Evolutionary conservation across 2,888 invertebrate species (phyloP).

Genomic region (Phalera bucephala): DNA sequence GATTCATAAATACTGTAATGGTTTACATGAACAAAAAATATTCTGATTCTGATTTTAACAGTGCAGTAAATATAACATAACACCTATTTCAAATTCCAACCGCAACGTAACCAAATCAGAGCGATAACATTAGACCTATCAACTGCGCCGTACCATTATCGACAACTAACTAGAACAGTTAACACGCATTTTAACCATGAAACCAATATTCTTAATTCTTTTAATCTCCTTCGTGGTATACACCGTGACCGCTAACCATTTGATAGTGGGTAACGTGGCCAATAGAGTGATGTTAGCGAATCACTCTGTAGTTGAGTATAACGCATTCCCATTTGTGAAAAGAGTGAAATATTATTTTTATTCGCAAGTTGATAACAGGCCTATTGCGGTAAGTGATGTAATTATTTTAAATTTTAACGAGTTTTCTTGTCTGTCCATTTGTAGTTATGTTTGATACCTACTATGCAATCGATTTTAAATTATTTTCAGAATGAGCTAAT

Average conservation of each 20-base stretch:
- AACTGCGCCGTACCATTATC: constrained; percentile 8
- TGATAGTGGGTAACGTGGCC: constrained; percentile 20
- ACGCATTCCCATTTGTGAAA: constrained; percentile 60
- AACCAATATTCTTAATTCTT: constrained; percentile 3
- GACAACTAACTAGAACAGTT: not conserved
- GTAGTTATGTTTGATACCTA: too few relatives aligned
- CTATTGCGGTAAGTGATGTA: constrained; percentile 45
- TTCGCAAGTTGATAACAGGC: constrained; percentile 35
- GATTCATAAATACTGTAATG: too few relatives aligned
- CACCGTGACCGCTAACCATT: constrained; percentile 7
- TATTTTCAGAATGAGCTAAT: too few relatives aligned
- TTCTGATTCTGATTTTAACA: too few relatives aligned
- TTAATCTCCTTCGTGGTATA: not conserved
- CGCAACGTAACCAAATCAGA: too few relatives aligned
- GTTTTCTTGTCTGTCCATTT: too few relatives aligned
- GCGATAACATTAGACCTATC: not conserved
- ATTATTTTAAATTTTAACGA: too few relatives aligned
- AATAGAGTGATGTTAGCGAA: constrained; percentile 21
- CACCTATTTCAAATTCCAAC: too few relatives aligned
- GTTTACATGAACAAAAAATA: too few relatives aligned
- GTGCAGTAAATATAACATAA: too few relatives aligned
- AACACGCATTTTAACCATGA: constrained; percentile 17
- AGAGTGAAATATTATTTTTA: constrained; percentile 63
- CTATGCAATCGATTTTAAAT: too few relatives aligned
- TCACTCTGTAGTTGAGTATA: constrained; percentile 47